Conservation (phyloP, 1,140 invertebrate species). For the Drosophila hydei region DNA sequence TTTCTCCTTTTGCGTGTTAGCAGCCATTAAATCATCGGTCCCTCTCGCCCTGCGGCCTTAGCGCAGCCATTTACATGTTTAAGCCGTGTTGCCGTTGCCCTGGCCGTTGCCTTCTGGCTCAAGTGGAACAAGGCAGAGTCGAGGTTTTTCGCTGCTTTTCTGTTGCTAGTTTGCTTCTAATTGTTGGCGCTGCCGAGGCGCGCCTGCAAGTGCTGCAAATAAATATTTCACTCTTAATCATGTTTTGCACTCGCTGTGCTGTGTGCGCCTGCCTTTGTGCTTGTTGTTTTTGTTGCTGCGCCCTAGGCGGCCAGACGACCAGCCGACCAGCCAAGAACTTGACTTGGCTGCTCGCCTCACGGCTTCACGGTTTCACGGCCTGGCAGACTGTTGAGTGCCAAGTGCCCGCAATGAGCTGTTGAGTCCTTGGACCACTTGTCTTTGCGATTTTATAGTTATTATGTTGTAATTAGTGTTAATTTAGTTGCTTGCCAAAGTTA, state of each 20-base stretch:
- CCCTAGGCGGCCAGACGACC: slow-evolving; percentile 32
- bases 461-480: slow-evolving; percentile 78
- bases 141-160: neutral
- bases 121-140: neutral
- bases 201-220: slow-evolving; percentile 77
- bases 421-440: slow-evolving; percentile 69
- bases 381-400: slow-evolving; percentile 56
- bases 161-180: slow-evolving; percentile 64
- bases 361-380: slow-evolving; percentile 35
- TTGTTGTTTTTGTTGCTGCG: slow-evolving; percentile 27
- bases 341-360: slow-evolving; percentile 24
- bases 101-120: slow-evolving; percentile 8
- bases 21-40: slow-evolving; percentile 70
- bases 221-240: slow-evolving; percentile 81
- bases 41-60: slow-evolving; percentile 33
- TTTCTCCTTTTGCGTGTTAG: slow-evolving; percentile 42
- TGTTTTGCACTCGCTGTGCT: slow-evolving; percentile 64
- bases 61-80: slow-evolving; percentile 72
- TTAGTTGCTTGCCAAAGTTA: slow-evolving; percentile 52
- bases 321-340: slow-evolving; percentile 30
- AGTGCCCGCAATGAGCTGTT: slow-evolving; percentile 69
- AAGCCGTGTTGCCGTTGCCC: slow-evolving; percentile 60
- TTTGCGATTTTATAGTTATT: slow-evolving; percentile 76
- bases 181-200: slow-evolving; percentile 71
- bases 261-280: slow-evolving; percentile 58